These are phyloP conservation scores for Platyura marginata DNA, from an alignment of 1,140 invertebrate genomes.

Conservation along the genomic window DNA sequence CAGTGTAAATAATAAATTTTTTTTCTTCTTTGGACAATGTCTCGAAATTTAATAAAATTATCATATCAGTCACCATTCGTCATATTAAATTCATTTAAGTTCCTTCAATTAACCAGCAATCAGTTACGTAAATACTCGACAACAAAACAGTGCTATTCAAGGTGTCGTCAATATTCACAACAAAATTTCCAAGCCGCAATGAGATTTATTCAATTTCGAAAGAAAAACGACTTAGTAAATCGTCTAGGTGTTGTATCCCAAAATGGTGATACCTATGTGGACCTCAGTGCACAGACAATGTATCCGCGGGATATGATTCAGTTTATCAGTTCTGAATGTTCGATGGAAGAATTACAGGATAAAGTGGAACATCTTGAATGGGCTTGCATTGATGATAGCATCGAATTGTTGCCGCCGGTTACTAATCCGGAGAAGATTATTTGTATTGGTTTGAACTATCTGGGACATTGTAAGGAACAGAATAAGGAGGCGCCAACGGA, in stretches of 20 bases:
- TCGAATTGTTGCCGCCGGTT: slow-evolving; percentile 42
- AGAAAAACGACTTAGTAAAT: slow-evolving; percentile 14
- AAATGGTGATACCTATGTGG: slow-evolving; percentile 15
- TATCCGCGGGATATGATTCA: slow-evolving; percentile 13
- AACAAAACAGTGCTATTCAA: no score
- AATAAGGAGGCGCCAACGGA: slow-evolving; percentile 45
- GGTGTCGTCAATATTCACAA: no score
- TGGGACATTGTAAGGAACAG: slow-evolving; percentile 60
- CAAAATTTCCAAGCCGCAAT: no score
- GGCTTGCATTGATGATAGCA: slow-evolving; percentile 20
- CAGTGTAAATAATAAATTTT: no score
- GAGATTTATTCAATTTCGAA: slow-evolving; percentile 23
- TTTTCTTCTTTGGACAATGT: no score
- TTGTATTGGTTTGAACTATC: slow-evolving; percentile 64
- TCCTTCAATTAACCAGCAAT: no score
- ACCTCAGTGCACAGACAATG: slow-evolving; percentile 12
- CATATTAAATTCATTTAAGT: no score
- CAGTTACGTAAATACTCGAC: no score
- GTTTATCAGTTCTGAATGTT: slow-evolving; percentile 14
- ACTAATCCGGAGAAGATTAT: slow-evolving; percentile 55
- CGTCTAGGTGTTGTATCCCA: slow-evolving; percentile 17
- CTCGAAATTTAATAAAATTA: no score
- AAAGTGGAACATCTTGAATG: slow-evolving; percentile 8
- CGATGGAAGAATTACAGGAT: slow-evolving; percentile 2
- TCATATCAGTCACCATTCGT: no score